phyloP scores from a whole-genome alignment of 1,140 invertebrate species.

The Habropoda laboriosa region DNA sequence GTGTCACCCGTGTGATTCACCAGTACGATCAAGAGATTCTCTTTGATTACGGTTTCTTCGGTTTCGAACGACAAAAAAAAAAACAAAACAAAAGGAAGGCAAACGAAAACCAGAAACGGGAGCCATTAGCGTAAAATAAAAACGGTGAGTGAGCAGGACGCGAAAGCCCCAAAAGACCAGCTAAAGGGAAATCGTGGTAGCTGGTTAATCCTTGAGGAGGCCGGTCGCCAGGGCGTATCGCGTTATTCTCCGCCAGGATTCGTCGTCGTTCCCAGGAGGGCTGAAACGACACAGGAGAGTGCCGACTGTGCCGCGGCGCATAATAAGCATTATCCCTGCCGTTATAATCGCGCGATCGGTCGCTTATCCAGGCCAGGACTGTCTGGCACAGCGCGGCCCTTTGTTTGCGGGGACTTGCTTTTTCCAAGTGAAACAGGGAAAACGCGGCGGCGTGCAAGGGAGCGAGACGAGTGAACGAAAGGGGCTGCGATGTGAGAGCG shows the following conservation, averaged over 20 bases:
- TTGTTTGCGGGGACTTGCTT: conserved; percentile 74
- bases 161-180: conserved; percentile 51
- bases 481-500: conserved; percentile 25
- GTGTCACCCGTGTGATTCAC: background rate
- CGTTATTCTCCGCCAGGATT: conserved; percentile 29
- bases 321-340: conserved; percentile 69
- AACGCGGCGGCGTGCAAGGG: background rate
- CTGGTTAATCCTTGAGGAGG: conserved; percentile 60
- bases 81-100: no score
- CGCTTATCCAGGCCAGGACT: conserved; percentile 64
- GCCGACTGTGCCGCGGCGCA: conserved; percentile 43
- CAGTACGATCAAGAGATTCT: background rate
- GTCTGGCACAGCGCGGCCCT: conserved; percentile 60
- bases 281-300: conserved; percentile 32
- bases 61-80: no score
- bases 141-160: background rate
- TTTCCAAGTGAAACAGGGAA: conserved; percentile 55
- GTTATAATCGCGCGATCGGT: conserved; percentile 64
- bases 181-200: conserved; percentile 45
- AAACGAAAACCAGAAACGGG: conserved; percentile 8
- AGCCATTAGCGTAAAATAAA: conserved; percentile 44
- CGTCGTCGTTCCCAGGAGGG: conserved; percentile 36
- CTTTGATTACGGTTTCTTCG: background rate
- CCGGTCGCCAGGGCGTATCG: conserved; percentile 18
- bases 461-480: background rate